Percentiles rank a stretch among this genome's conserved stretches.
phyloP scores from a whole-genome alignment of 2,113 vertebrate genomes.

The Serinus canaria region DNA sequence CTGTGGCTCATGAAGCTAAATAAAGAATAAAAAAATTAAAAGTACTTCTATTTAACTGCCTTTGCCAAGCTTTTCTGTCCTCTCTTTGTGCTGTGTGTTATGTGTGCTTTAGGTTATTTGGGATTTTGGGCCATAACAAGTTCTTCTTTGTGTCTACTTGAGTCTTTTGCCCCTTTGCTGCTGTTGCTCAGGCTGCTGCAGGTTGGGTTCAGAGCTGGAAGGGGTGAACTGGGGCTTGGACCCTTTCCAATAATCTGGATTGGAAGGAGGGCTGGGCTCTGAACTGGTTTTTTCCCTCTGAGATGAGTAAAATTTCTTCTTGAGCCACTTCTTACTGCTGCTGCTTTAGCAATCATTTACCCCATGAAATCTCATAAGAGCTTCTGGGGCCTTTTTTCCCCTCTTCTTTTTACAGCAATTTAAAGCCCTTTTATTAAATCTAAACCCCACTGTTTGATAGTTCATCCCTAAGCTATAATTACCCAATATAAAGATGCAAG shows the following conservation, averaged over 20 bases:
- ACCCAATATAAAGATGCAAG: not conserved
- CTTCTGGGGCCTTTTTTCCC: not conserved
- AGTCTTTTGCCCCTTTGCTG: not conserved
- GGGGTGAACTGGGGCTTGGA: not conserved
- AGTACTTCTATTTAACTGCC: not conserved
- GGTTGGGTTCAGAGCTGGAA: not conserved
- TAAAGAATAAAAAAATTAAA: not conserved
- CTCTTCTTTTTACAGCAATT: not conserved
- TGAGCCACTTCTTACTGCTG: not conserved
- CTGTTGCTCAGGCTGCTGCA: not conserved
- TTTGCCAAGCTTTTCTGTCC: not conserved
- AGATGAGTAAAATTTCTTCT: not conserved
- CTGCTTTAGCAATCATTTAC: not conserved
- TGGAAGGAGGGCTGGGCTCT: not conserved
- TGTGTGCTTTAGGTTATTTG: not conserved
- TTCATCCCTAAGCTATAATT: not conserved
- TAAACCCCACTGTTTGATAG: not conserved
- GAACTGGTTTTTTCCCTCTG: not conserved
- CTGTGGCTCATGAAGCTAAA: not conserved
- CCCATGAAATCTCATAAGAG: not conserved
- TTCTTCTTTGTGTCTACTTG: not conserved
- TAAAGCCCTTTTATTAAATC: not conserved
- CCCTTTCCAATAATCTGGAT: not conserved
- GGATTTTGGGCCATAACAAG: not conserved
- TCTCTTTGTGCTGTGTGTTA: not conserved